Evolutionary conservation across 92 coral and sea anemone genomes (phyloP).

Genomic region (Montipora capitata): DNA sequence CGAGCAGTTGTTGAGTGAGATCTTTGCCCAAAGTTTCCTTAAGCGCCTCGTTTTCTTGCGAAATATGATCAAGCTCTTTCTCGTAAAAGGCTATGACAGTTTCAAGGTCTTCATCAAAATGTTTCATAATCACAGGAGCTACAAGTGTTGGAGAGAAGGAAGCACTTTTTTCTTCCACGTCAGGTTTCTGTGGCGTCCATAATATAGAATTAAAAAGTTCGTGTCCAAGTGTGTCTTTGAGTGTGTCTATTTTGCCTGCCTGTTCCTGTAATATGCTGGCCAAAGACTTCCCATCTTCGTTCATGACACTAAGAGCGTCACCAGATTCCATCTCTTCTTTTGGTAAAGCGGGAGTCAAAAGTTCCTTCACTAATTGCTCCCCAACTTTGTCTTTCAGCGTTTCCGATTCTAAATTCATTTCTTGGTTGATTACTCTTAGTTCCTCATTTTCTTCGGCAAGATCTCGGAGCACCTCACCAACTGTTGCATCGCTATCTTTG

Average conservation of each 20-base stretch:
- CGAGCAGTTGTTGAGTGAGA: conserved; percentile 62
- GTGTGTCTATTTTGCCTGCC: conserved; percentile 37
- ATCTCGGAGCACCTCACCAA: conserved; percentile 68
- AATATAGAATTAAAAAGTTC: conserved; percentile 55
- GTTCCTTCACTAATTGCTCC: conserved; percentile 27
- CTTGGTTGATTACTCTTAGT: conserved; percentile 64
- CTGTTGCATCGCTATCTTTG: conserved; percentile 46
- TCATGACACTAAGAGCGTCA: conserved; percentile 45
- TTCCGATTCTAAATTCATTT: conserved; percentile 62
- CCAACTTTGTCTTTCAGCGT: conserved; percentile 75
- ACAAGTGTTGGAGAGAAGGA: background rate
- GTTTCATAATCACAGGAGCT: conserved; percentile 57
- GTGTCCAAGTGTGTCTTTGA: conserved; percentile 62
- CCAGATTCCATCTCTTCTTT: conserved; percentile 7
- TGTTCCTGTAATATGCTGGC: conserved; percentile 71
- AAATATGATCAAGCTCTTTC: conserved; percentile 63
- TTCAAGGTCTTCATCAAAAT: conserved; percentile 76
- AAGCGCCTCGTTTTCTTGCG: conserved; percentile 50
- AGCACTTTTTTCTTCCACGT: background rate
- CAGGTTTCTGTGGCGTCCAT: background rate
- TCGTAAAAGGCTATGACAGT: conserved; percentile 77
- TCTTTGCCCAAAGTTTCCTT: conserved; percentile 69
- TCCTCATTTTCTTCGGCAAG: conserved; percentile 68
- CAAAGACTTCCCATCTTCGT: conserved; percentile 52
- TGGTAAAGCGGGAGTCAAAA: conserved; percentile 27